phyloP scores from a whole-genome alignment of 2,113 vertebrate genomes.

The Thermophis baileyi region DNA sequence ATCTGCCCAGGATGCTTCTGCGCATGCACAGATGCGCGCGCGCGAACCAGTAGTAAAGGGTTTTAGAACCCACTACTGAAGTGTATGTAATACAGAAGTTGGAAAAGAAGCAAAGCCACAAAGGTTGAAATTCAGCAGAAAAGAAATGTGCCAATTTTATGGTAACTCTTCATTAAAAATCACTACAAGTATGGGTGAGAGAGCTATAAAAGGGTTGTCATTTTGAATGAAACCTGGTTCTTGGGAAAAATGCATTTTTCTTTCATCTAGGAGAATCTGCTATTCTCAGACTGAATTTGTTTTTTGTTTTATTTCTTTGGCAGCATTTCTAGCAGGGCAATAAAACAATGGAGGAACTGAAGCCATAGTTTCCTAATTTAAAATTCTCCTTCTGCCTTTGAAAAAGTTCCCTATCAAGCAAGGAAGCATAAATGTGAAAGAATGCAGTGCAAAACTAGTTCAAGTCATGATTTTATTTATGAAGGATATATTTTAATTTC shows the following conservation, averaged over 20 bases:
- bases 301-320: background rate
- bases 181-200: background rate
- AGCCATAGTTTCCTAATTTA: background rate
- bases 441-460: background rate
- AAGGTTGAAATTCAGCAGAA: background rate
- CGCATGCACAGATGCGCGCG: no score
- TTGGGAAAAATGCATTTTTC: background rate
- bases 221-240: background rate
- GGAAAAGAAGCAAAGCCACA: background rate
- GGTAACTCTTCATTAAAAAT: conserved; percentile 7
- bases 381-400: background rate
- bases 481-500: background rate
- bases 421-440: background rate
- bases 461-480: background rate
- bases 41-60: no score
- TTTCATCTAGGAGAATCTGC: background rate
- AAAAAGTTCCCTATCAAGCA: background rate
- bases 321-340: background rate
- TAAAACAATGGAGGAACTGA: background rate
- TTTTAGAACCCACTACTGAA: no score
- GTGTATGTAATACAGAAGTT: conserved; percentile 3
- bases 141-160: background rate
- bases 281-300: background rate
- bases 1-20: no score
- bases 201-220: background rate